These are phyloP conservation scores for Mesodorylaimus sp. DNA, from an alignment of 2,888 invertebrate genomes.

Conservation along the genomic window DNA sequence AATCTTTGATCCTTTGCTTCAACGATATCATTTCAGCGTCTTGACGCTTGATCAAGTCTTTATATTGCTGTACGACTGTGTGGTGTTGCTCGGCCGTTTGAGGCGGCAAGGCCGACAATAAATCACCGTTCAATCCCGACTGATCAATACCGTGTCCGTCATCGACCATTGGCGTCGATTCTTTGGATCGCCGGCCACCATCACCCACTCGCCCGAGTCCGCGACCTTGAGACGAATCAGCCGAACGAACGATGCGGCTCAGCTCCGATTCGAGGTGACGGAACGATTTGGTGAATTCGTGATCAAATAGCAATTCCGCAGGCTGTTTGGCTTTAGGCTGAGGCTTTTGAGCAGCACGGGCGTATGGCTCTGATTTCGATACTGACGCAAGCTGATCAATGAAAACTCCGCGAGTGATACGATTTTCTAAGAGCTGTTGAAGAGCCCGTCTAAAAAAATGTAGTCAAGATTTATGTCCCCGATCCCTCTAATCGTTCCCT, in stretches of 20 bases:
- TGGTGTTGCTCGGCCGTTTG: conserved; percentile 31
- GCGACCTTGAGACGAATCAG: too few species aligned
- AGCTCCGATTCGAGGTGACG: conserved; percentile 40
- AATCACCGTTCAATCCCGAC: neutral
- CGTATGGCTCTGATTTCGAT: conserved; percentile 71
- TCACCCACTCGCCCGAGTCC: conserved; percentile 14
- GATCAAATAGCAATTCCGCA: conserved; percentile 67
- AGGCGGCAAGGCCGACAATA: conserved; percentile 6
- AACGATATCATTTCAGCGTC: conserved; percentile 33
- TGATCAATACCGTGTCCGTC: neutral
- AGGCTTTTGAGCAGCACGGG: conserved; percentile 75
- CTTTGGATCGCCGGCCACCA: conserved; percentile 23
- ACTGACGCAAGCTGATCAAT: conserved; percentile 66
- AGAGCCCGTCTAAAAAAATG: conserved; percentile 12
- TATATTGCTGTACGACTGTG: conserved; percentile 53
- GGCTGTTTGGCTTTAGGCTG: conserved; percentile 58
- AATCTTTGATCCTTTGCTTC: too few species aligned
- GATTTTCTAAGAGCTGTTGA: conserved; percentile 58
- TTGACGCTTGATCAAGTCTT: conserved; percentile 73
- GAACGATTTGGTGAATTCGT: conserved; percentile 78
- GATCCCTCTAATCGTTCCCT: too few species aligned
- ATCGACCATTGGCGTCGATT: conserved; percentile 19
- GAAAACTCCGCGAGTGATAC: conserved; percentile 74
- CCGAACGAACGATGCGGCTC: too few species aligned
- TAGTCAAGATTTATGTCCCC: too few species aligned